Percentiles rank a stretch among this genome's conserved stretches.
These are phyloP conservation scores for Falco biarmicus DNA, from an alignment of 2,797 vertebrate species.

Conservation along the genomic window DNA sequence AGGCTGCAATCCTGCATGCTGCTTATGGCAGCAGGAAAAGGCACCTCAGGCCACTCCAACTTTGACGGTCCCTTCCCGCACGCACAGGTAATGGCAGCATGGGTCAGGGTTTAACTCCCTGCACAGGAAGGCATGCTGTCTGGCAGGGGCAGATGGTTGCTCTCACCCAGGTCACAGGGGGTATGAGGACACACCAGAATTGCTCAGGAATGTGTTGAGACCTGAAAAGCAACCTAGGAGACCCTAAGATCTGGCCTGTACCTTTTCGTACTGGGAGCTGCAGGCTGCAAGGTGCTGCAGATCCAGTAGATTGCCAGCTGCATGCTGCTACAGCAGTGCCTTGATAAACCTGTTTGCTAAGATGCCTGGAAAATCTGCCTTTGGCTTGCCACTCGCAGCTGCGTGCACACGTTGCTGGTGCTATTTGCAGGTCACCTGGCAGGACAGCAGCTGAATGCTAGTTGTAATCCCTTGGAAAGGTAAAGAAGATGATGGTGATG, in stretches of 20 bases:
- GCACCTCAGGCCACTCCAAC: not conserved
- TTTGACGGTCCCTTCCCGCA: not conserved
- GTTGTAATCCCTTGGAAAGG: not conserved
- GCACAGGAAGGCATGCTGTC: rapidly evolving
- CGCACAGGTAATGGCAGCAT: rapidly evolving
- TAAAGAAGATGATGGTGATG: not conserved
- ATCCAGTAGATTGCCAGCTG: not conserved
- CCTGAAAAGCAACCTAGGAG: not conserved
- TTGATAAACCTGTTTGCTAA: not conserved
- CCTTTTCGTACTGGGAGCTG: not conserved
- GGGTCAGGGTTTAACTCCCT: not conserved
- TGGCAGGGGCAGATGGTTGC: not conserved
- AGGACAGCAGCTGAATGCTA: not conserved
- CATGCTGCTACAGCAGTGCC: not conserved
- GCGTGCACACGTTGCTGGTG: not conserved
- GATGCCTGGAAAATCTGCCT: not conserved
- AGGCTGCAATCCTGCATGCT: not conserved
- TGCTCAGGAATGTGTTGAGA: not conserved
- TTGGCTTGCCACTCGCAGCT: not conserved
- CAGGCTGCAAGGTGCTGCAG: not conserved
- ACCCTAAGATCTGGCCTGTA: not conserved
- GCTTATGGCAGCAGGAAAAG: not conserved
- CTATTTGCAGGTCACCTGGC: not conserved
- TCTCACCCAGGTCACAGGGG: not conserved
- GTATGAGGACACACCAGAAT: not conserved